phyloP scores from a whole-genome alignment of 2,888 invertebrate genomes.

The Sinelater perroti region DNA sequence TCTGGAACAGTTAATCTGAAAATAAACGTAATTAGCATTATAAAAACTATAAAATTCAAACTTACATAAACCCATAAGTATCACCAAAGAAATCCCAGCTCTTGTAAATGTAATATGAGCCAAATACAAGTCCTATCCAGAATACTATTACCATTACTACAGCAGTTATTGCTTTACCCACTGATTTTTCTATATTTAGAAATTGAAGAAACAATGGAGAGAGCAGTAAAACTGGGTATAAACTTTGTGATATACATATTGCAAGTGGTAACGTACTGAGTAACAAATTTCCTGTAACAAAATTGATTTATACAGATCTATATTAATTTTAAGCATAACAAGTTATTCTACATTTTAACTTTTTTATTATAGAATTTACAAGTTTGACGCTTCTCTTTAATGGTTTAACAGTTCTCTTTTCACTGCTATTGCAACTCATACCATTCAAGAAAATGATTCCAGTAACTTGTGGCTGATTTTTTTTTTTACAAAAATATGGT shows the following conservation, averaged over 20 bases:
- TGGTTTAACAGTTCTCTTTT: too few relatives aligned
- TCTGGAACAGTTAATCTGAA: slow-evolving; percentile 90
- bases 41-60: too few relatives aligned
- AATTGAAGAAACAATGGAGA: slow-evolving; percentile 82
- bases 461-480: too few relatives aligned
- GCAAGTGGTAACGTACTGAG: slow-evolving; percentile 75
- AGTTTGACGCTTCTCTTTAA: too few relatives aligned
- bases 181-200: slow-evolving; percentile 65
- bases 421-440: too few relatives aligned
- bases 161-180: slow-evolving; percentile 56
- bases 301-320: too few relatives aligned
- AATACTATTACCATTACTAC: slow-evolving; percentile 40
- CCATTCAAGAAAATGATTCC: too few relatives aligned
- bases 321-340: too few relatives aligned
- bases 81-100: slow-evolving; percentile 64
- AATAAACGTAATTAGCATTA: too few relatives aligned
- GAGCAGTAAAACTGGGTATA: slow-evolving; percentile 83
- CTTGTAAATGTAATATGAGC: slow-evolving; percentile 39
- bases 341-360: too few relatives aligned
- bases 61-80: slow-evolving; percentile 73
- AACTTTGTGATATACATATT: slow-evolving; percentile 81
- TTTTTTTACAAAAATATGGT: too few relatives aligned
- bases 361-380: too few relatives aligned
- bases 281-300: slow-evolving; percentile 64
- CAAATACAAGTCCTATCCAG: slow-evolving; percentile 18